Evolutionary conservation across 1,140 invertebrate genomes (phyloP).

Genomic region (Lepidurus apus): DNA sequence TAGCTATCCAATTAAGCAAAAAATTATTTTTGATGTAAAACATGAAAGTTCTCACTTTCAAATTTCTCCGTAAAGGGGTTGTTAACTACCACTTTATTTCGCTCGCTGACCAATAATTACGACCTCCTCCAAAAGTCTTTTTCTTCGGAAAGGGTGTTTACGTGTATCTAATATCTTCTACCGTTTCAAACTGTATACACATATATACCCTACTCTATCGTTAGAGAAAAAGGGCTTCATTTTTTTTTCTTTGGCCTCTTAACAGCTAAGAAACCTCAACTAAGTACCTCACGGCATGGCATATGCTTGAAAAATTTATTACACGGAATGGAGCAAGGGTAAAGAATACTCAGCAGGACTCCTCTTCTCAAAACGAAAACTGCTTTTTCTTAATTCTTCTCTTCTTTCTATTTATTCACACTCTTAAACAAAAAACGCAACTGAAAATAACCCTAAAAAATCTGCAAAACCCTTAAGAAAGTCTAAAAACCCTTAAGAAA

Average conservation of each 20-base stretch:
- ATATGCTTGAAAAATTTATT: constrained; percentile 20
- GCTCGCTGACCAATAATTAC: not conserved
- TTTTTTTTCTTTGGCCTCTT: not conserved
- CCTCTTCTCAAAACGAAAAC: not conserved
- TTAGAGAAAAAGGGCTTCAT: not conserved
- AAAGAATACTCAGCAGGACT: constrained; percentile 6
- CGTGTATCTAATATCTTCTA: constrained; percentile 7
- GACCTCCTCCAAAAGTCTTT: not conserved
- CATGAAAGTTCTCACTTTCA: not conserved
- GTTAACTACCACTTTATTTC: constrained; percentile 19
- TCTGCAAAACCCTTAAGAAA: too few species aligned
- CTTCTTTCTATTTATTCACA: not conserved
- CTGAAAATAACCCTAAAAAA: not conserved
- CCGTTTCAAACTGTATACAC: not conserved
- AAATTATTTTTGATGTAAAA: not conserved
- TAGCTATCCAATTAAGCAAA: not conserved
- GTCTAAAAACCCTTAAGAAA: too few species aligned
- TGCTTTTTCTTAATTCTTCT: not conserved
- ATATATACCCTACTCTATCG: not conserved
- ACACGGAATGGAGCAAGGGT: not conserved
- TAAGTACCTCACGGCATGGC: not conserved
- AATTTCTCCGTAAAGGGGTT: not conserved
- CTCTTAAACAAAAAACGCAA: not conserved
- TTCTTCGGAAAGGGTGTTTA: not conserved
- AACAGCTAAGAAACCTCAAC: too few species aligned